These are phyloP conservation scores for Anneissia japonica DNA, from an alignment of 35 echinoderm and acorn worm species.

Conservation along the genomic window DNA sequence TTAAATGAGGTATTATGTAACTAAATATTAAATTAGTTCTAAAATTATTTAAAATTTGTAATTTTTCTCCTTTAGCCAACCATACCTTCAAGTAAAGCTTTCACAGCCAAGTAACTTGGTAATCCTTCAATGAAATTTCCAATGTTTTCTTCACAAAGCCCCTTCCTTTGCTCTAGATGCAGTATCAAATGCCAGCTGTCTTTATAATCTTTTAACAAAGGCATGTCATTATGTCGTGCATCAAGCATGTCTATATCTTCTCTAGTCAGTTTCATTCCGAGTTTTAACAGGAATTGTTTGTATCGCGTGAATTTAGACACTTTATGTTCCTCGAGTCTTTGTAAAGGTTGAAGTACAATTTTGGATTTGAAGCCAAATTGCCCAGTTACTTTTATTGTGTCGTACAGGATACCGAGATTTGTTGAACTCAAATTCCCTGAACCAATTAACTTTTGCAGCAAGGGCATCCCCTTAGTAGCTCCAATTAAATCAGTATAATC, in stretches of 20 bases:
- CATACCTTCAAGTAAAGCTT: no score
- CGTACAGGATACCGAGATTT: not conserved
- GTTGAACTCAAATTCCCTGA: not conserved
- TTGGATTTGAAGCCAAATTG: not conserved
- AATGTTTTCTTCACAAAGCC: not conserved
- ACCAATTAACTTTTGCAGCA: not conserved
- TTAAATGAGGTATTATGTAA: no score
- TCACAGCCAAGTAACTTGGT: no score
- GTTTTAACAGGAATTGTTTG: not conserved
- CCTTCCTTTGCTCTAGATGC: not conserved
- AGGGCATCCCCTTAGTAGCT: not conserved
- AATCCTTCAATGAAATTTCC: no score
- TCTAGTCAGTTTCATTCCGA: not conserved
- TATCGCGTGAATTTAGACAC: not conserved
- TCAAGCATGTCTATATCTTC: not conserved
- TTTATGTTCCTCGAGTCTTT: not conserved
- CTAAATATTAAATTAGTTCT: no score
- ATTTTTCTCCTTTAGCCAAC: no score
- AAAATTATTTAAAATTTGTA: no score
- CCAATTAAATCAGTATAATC: not conserved
- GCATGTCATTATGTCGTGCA: not conserved
- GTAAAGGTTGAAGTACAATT: not conserved
- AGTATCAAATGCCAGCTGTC: not conserved
- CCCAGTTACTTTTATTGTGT: not conserved
- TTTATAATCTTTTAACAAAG: not conserved